phyloP scores from a whole-genome alignment of 2,888 invertebrate genomes.

The Creontiades dilutus region DNA sequence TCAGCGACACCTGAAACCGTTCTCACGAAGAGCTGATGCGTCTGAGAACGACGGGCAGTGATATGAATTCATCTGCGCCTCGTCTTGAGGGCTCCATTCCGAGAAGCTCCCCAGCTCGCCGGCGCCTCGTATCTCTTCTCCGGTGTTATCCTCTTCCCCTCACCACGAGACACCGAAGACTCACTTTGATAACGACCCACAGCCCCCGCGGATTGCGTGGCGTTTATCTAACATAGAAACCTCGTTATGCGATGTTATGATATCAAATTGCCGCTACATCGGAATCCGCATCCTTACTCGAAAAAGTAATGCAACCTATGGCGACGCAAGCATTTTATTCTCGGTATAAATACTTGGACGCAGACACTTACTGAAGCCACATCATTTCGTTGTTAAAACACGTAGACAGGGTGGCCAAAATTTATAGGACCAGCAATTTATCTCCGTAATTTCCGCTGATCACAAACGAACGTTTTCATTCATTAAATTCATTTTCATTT shows the following conservation, averaged over 20 bases:
- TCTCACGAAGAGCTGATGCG: conserved; percentile 31
- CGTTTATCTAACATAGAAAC: conserved; percentile 45
- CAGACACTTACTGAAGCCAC: too few species aligned
- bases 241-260: conserved; percentile 45
- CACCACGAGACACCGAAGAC: conserved; percentile 16
- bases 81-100: conserved; percentile 16
- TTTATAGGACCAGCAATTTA: too few species aligned
- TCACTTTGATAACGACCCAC: conserved; percentile 21
- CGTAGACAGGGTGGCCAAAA: too few species aligned
- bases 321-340: too few species aligned
- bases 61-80: conserved; percentile 37
- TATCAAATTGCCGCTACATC: conserved; percentile 6
- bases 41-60: conserved; percentile 31
- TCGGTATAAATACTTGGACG: too few species aligned
- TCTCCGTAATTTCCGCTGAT: too few species aligned
- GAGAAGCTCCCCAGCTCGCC: neutral
- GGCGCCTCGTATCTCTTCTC: conserved; percentile 56
- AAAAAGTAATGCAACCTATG: too few species aligned
- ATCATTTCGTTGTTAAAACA: too few species aligned
- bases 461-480: too few species aligned
- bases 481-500: too few species aligned
- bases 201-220: neutral
- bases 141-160: neutral
- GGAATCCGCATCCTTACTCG: neutral
- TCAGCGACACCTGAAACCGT: conserved; percentile 29